Evolutionary conservation across 2,888 invertebrate species (phyloP).

Genomic region (Eupithecia centaureata): DNA sequence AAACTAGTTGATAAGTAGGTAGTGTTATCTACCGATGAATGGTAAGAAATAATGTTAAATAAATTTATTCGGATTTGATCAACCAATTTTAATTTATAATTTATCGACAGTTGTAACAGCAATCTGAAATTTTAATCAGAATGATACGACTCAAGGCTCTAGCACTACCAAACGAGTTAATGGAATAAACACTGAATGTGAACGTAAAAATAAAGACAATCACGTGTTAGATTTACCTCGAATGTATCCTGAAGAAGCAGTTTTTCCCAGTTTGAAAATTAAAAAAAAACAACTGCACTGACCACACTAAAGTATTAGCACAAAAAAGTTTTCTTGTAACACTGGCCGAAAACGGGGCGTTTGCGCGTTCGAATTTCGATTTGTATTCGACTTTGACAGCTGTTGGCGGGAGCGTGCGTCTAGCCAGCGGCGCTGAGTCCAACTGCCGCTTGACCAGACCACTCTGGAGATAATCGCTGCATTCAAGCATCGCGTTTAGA

Average conservation of each 20-base stretch:
- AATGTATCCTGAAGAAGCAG: constrained; percentile 52
- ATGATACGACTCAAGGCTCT: constrained; percentile 9
- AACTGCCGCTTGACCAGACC: constrained; percentile 59
- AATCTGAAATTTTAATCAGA: constrained; percentile 7
- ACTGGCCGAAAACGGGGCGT: constrained; percentile 50
- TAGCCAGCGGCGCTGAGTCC: constrained; percentile 56
- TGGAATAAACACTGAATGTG: constrained; percentile 43
- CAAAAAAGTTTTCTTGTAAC: constrained; percentile 47
- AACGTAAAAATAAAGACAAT: constrained; percentile 55
- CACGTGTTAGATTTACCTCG: constrained; percentile 56
- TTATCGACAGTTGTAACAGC: background rate
- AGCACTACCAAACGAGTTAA: constrained; percentile 10
- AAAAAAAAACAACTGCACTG: constrained; percentile 54
- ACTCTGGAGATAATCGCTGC: constrained; percentile 60
- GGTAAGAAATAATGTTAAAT: background rate
- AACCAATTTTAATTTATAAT: background rate
- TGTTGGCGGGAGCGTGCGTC: constrained; percentile 55
- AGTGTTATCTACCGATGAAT: background rate
- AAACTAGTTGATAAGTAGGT: constrained; percentile 3
- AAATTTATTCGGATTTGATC: background rate
- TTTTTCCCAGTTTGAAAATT: constrained; percentile 31
- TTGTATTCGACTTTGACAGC: constrained; percentile 46
- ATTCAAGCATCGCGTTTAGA: constrained; percentile 71
- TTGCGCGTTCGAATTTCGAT: constrained; percentile 48
- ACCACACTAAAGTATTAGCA: constrained; percentile 51